Evolutionary conservation across 1,140 invertebrate genomes (phyloP).

Genomic region (Penaeus chinensis): DNA sequence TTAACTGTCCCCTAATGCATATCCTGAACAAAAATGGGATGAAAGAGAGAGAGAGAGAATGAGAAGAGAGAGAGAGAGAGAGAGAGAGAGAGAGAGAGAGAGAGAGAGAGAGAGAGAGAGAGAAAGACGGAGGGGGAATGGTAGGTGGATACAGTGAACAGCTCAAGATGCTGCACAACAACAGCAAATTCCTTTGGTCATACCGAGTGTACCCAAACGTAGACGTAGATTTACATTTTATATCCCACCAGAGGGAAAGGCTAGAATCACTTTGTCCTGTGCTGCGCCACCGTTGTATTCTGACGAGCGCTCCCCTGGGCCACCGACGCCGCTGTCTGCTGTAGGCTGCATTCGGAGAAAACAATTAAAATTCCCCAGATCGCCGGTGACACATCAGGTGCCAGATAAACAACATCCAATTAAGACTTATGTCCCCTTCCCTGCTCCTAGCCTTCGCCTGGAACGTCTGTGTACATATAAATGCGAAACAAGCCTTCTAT

Average conservation of each 20-base stretch:
- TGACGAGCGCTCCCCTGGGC: not conserved
- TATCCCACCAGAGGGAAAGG: not conserved
- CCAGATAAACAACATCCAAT: constrained; percentile 58
- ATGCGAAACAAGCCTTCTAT: not conserved
- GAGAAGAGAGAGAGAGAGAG: too few species aligned
- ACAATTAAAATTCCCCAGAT: constrained; percentile 61
- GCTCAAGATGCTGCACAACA: not conserved
- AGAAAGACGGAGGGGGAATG: too few species aligned
- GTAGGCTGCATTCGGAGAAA: constrained; percentile 57
- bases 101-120: too few species aligned
- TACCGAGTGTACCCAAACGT: not conserved
- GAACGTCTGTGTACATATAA: not conserved
- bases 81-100: too few species aligned
- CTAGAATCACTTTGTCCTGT: not conserved
- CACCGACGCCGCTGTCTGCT: constrained; percentile 39
- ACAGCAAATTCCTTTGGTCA: not conserved
- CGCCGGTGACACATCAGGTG: constrained; percentile 57
- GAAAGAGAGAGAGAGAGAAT: too few species aligned
- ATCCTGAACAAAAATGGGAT: too few species aligned
- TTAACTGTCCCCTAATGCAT: too few species aligned
- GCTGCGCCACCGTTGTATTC: not conserved
- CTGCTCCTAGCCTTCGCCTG: not conserved
- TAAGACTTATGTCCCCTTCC: constrained; percentile 32
- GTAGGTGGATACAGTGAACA: too few species aligned
- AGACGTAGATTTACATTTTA: constrained; percentile 12